Conservation (phyloP, 2,888 invertebrate genomes). For the Agrypnus murinus region DNA sequence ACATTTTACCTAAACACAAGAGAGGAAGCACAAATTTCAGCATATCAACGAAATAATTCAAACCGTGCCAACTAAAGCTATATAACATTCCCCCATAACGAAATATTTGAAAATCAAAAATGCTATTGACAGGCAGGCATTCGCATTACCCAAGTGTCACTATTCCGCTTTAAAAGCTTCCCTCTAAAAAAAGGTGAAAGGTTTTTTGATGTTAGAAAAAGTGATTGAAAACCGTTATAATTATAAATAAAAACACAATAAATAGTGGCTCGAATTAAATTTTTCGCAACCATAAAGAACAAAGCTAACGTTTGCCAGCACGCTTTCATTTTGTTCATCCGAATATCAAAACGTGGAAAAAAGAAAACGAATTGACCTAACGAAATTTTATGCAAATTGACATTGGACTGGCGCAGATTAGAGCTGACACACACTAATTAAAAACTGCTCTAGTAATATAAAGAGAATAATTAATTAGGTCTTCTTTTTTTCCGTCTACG, state of each 20-base stretch:
- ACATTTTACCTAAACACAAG: background rate
- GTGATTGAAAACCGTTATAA: conserved; percentile 11
- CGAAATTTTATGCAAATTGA: conserved; percentile 19
- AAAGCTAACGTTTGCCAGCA: background rate
- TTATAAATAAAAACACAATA: conserved; percentile 1
- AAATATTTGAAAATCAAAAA: background rate
- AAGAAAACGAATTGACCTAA: background rate
- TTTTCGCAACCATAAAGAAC: background rate
- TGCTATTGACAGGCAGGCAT: conserved; percentile 10
- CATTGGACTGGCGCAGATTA: background rate
- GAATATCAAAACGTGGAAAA: background rate
- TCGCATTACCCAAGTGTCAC: conserved; percentile 8
- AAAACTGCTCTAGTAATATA: conserved; percentile 3
- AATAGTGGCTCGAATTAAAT: background rate
- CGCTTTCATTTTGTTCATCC: background rate
- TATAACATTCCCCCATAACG: background rate
- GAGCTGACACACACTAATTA: conserved; percentile 13
- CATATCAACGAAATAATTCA: conserved; percentile 21
- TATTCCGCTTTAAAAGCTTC: conserved; percentile 8
- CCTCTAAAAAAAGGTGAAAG: conserved; percentile 6
- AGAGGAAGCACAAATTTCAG: conserved; percentile 2
- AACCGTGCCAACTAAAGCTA: conserved; percentile 2
- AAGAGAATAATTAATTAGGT: background rate
- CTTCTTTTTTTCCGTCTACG: background rate
- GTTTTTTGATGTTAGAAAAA: background rate